phyloP scores from a whole-genome alignment of 2,888 invertebrate species.

The Tortricodes alternella region DNA sequence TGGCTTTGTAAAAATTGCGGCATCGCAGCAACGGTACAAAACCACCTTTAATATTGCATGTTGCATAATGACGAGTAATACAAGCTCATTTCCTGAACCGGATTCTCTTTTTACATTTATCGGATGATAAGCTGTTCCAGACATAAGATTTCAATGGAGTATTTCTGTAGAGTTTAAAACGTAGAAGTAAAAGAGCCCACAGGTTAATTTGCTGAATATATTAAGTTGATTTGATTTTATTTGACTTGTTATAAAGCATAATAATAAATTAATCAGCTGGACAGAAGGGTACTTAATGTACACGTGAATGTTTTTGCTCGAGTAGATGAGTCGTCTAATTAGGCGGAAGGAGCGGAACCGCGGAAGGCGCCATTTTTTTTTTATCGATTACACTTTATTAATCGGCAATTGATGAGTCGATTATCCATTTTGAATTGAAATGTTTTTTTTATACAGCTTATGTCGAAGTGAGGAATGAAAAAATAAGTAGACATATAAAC shows the following conservation, averaged over 20 bases:
- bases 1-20: slow-evolving; percentile 59
- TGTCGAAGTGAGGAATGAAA: neutral
- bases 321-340: slow-evolving; percentile 26
- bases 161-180: too few species aligned
- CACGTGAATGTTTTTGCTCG: slow-evolving; percentile 12
- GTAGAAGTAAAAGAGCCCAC: too few species aligned
- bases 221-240: too few species aligned
- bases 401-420: slow-evolving; percentile 25
- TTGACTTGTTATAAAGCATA: too few species aligned
- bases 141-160: too few species aligned
- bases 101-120: slow-evolving; percentile 57
- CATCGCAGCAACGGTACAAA: slow-evolving; percentile 65
- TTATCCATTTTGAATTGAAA: slow-evolving; percentile 23
- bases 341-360: slow-evolving; percentile 29
- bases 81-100: slow-evolving; percentile 66
- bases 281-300: neutral
- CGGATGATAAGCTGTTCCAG: slow-evolving; percentile 11
- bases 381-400: slow-evolving; percentile 27
- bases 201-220: too few species aligned
- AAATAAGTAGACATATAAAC: slow-evolving; percentile 33
- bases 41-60: slow-evolving; percentile 60
- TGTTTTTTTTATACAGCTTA: neutral
- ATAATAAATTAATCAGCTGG: too few species aligned
- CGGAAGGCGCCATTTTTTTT: slow-evolving; percentile 35
- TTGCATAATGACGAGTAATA: slow-evolving; percentile 60